Evolutionary conservation across 2,797 vertebrate species (phyloP).

Genomic region (Notamacropus eugenii): DNA sequence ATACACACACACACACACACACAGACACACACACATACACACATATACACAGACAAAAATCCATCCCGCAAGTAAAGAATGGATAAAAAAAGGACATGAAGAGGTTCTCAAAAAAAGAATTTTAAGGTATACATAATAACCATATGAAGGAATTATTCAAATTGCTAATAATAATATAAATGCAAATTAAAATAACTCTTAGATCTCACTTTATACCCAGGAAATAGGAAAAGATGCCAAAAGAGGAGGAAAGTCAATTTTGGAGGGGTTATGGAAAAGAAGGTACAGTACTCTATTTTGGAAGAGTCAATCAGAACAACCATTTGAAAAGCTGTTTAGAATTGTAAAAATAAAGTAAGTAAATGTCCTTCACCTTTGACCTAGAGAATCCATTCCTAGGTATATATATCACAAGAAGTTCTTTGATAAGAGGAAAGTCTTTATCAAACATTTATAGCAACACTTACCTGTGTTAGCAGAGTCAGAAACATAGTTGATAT

Average conservation of each 20-base stretch:
- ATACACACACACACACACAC: too few relatives aligned
- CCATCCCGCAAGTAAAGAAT: too few relatives aligned
- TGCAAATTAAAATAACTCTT: too few relatives aligned
- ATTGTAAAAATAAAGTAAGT: background rate
- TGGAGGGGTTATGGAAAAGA: background rate
- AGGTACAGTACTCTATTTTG: background rate
- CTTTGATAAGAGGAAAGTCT: background rate
- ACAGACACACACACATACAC: too few relatives aligned
- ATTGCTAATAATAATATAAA: too few relatives aligned
- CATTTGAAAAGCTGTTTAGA: background rate
- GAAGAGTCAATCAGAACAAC: background rate
- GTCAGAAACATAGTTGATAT: background rate
- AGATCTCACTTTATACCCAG: background rate
- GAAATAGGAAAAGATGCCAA: background rate
- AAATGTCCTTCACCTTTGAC: background rate
- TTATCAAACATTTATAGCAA: background rate
- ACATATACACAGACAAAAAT: too few relatives aligned
- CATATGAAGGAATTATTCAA: too few relatives aligned
- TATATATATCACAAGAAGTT: background rate
- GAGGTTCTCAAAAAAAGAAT: too few relatives aligned
- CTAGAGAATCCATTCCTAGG: background rate
- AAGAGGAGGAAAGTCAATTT: background rate
- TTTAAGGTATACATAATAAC: too few relatives aligned
- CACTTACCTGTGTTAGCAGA: background rate
- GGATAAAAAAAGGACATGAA: too few relatives aligned